Evolutionary conservation across 2,113 vertebrate species (phyloP).

Genomic region (Sinocyclocheilus anophthalmus): DNA sequence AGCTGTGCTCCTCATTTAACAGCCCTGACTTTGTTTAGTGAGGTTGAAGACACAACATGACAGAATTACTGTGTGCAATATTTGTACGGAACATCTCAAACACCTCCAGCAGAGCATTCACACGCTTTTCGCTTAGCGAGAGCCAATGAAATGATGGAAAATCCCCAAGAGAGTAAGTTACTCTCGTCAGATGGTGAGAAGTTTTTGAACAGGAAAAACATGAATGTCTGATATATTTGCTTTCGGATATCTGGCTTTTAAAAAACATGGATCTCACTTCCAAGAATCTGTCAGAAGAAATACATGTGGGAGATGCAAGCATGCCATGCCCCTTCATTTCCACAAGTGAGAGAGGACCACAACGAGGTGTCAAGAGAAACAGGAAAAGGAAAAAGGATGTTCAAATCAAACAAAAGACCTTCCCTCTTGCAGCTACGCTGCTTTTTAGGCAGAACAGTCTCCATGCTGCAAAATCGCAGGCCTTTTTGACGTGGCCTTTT

Average conservation of each 20-base stretch:
- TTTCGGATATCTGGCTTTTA: not conserved
- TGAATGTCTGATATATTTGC: too few species aligned
- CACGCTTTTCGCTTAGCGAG: not conserved
- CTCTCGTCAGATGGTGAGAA: not conserved
- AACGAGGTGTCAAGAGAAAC: not conserved
- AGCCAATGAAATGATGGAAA: not conserved
- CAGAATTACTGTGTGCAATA: not conserved
- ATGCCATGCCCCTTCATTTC: not conserved
- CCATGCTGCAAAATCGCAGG: too few species aligned
- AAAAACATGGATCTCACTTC: not conserved
- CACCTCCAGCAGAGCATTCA: not conserved
- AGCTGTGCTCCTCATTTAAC: constrained; percentile 29
- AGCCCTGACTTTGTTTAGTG: not conserved
- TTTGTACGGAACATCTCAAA: constrained; percentile 16
- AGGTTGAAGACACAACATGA: not conserved
- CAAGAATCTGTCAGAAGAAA: not conserved
- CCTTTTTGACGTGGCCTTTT: too few species aligned
- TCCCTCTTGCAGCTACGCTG: too few species aligned
- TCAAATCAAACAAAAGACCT: too few species aligned
- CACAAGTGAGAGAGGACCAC: not conserved
- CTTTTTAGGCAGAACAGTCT: too few species aligned
- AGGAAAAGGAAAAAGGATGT: too few species aligned
- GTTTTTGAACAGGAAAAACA: not conserved
- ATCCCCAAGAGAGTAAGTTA: not conserved
- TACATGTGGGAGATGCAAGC: not conserved